phyloP scores from a whole-genome alignment of 2,888 invertebrate genomes.

The Ophioninae sp. region DNA sequence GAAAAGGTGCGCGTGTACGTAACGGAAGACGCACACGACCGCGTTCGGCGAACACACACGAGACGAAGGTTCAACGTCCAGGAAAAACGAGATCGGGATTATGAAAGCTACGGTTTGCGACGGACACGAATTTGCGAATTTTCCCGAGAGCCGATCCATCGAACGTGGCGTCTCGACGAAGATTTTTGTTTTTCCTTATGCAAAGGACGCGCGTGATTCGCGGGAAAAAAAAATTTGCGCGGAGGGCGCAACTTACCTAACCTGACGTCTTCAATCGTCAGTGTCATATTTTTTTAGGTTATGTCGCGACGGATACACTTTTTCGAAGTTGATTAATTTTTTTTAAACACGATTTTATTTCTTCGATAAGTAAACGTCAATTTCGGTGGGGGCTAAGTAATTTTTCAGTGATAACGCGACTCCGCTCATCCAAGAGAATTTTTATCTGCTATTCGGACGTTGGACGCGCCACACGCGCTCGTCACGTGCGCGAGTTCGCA shows the following conservation, averaged over 20 bases:
- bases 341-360: background rate
- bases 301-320: conserved; percentile 56
- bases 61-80: background rate
- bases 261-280: background rate
- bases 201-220: background rate
- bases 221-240: background rate
- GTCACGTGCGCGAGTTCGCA: background rate
- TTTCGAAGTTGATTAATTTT: background rate
- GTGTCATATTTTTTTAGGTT: conserved; percentile 29
- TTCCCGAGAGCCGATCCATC: conserved; percentile 9
- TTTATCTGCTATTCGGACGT: conserved; percentile 28
- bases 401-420: conserved; percentile 36
- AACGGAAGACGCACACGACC: background rate
- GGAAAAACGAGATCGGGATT: background rate
- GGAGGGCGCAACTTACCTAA: background rate
- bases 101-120: background rate
- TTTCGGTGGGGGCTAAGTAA: background rate
- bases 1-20: background rate
- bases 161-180: background rate
- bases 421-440: conserved; percentile 6
- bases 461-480: background rate
- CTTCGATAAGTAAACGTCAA: background rate
- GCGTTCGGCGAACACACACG: background rate
- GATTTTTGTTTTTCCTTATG: background rate
- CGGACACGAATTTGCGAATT: conserved; percentile 2